Evolutionary conservation across 2,888 invertebrate species (phyloP).

Genomic region (Lepidocyrtinus sp.): DNA sequence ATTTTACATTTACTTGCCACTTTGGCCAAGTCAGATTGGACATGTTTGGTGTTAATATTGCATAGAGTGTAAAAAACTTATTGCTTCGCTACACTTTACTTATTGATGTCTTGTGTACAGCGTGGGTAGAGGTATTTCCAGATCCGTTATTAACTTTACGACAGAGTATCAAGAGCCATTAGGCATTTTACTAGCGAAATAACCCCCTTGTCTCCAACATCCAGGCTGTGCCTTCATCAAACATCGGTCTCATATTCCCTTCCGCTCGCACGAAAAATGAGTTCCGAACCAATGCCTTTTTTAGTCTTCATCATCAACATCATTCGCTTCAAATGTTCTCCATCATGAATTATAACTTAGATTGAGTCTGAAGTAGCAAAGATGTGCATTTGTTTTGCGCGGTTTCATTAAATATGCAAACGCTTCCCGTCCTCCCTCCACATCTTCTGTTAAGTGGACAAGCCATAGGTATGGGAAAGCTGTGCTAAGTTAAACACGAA

Average conservation of each 20-base stretch:
- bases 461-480: neutral
- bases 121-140: neutral
- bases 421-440: neutral
- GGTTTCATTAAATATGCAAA: conserved; percentile 24
- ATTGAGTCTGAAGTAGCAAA: neutral
- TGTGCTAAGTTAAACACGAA: neutral
- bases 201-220: neutral
- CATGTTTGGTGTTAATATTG: neutral
- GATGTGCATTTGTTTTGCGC: neutral
- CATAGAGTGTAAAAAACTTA: neutral
- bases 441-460: too few species aligned
- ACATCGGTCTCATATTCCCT: neutral
- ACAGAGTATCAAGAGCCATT: conserved; percentile 41
- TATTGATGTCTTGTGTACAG: neutral
- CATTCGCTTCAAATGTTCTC: too few species aligned
- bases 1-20: neutral
- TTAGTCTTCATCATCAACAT: neutral
- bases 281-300: neutral
- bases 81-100: neutral
- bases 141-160: conserved; percentile 30
- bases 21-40: neutral
- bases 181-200: conserved; percentile 18
- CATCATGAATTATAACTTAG: neutral
- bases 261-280: neutral
- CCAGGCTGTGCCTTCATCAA: neutral